phyloP scores from a whole-genome alignment of 2,113 vertebrate genomes.

The Ammodytes dubius region DNA sequence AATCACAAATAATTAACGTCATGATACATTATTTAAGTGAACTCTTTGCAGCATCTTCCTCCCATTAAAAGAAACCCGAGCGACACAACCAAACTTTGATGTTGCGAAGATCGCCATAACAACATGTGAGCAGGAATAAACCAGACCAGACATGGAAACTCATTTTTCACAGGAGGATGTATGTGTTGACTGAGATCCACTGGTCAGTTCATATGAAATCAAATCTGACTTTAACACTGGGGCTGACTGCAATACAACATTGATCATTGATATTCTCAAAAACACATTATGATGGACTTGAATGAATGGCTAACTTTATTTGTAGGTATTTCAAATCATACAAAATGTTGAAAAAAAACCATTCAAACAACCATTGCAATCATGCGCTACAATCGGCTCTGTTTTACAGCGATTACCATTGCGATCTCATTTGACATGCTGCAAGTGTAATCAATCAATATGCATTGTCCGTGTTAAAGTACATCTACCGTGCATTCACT shows the following conservation, averaged over 20 bases:
- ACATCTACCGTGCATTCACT: neutral
- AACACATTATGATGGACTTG: too few relatives aligned
- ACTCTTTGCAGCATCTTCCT: neutral
- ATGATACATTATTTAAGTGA: neutral
- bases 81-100: neutral
- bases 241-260: neutral
- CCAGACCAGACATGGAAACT: neutral
- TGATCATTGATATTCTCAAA: neutral
- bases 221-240: neutral
- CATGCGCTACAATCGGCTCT: neutral
- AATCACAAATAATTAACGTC: neutral
- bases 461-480: neutral
- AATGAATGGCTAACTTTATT: neutral
- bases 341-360: neutral
- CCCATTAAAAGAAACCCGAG: too few relatives aligned
- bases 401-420: neutral
- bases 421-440: neutral
- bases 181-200: neutral
- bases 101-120: neutral
- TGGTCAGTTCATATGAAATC: neutral
- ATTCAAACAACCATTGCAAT: neutral
- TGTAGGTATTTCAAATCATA: neutral
- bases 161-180: too few relatives aligned
- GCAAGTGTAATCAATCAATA: neutral
- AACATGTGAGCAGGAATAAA: neutral